phyloP scores from a whole-genome alignment of 2,888 invertebrate species.

The Arge pagana region DNA sequence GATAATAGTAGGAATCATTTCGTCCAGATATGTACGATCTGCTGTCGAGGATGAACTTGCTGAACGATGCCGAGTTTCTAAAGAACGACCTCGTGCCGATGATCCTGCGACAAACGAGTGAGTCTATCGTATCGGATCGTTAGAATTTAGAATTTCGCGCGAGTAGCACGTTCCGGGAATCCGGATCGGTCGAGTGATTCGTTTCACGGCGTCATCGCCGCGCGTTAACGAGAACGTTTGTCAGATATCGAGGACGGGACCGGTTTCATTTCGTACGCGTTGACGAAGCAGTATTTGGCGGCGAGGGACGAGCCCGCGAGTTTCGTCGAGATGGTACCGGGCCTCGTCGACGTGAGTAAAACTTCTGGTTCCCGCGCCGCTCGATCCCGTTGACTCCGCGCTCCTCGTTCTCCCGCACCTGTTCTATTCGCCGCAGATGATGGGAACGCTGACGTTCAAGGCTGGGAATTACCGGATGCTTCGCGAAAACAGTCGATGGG shows the following conservation, averaged over 20 bases:
- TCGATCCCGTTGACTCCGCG: not conserved
- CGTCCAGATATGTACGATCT: constrained; percentile 45
- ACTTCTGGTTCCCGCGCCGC: not conserved
- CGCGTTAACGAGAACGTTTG: constrained; percentile 31
- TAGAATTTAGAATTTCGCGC: not conserved
- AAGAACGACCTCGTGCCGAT: constrained; percentile 38
- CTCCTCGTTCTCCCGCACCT: too few species aligned
- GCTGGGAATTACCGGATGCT: constrained; percentile 52
- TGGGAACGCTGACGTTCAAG: constrained; percentile 59
- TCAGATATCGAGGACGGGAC: constrained; percentile 57
- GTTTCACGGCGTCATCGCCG: too few species aligned
- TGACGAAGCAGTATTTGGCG: constrained; percentile 56
- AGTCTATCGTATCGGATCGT: constrained; percentile 17
- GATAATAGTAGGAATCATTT: not conserved
- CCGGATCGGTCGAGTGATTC: too few species aligned
- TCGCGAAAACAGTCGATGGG: constrained; percentile 41
- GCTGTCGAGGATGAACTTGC: constrained; percentile 30
- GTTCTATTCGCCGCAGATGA: too few species aligned
- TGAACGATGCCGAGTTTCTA: constrained; percentile 38
- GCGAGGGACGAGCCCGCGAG: constrained; percentile 51
- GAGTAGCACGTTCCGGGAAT: too few species aligned
- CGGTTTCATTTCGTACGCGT: constrained; percentile 55
- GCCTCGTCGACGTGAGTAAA: constrained; percentile 60
- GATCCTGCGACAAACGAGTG: constrained; percentile 40
- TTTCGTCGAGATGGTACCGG: constrained; percentile 57